Conservation (phyloP, 2,888 invertebrate genomes). For the Anthophora plumipes region DNA sequence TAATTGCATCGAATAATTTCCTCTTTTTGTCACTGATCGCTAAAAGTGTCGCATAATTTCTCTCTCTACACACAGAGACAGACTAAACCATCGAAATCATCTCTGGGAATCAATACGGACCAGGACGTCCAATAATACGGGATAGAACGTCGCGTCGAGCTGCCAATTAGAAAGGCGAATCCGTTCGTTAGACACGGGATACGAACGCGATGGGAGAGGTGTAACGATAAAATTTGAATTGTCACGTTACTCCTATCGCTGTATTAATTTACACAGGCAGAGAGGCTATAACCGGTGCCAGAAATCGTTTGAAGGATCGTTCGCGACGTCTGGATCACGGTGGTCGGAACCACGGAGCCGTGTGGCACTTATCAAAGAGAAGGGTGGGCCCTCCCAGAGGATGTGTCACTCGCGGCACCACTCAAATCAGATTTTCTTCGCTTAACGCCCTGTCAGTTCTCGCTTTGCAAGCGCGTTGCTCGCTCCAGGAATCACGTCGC, state of each 20-base stretch:
- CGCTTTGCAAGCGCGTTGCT: conserved; percentile 73
- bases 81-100: neutral
- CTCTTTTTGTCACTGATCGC: neutral
- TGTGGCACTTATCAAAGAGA: conserved; percentile 55
- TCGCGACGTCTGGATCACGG: conserved; percentile 14
- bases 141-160: conserved; percentile 13
- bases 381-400: conserved; percentile 53
- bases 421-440: conserved; percentile 73
- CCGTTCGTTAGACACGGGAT: conserved; percentile 6
- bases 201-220: neutral
- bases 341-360: conserved; percentile 10
- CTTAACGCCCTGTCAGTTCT: conserved; percentile 74
- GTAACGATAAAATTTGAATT: conserved; percentile 42
- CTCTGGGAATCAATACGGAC: conserved; percentile 9
- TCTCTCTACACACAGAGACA: too few relatives aligned
- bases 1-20: neutral
- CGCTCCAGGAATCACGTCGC: conserved; percentile 73
- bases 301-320: conserved; percentile 30
- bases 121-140: neutral
- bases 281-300: neutral
- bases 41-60: too few relatives aligned
- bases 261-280: conserved; percentile 35
- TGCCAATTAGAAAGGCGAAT: conserved; percentile 38
- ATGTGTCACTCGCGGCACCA: conserved; percentile 62
- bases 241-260: conserved; percentile 35